Base-by-base conservation (phyloP, 1,140 invertebrate genomes). In the Ips typographus region DNA sequence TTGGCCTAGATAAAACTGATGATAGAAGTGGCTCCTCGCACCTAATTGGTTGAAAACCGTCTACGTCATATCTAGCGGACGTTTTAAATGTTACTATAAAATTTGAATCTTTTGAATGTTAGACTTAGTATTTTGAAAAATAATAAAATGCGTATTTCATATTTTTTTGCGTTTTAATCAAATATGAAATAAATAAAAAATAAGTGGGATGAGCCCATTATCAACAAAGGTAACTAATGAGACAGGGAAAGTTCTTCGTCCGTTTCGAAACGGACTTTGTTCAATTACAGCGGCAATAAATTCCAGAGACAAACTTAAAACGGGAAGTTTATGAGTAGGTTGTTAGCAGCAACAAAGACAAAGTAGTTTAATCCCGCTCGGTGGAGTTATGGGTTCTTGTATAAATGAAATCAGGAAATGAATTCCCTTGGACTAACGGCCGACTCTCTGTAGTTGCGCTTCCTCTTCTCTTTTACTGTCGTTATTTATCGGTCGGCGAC, bases 401-500 rank as follows among this genome's bases (percentile, higher is more conserved):
- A 75, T 72, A 76, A 77, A 77, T 77, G 75, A 74, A 77, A 78
- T 78, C 77, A 78, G 77, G 77, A 78, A 78, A 78, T 78, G 77
- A 78, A 78, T 77, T 77, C 77, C 76, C 76, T 77, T 77, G 75
- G 71, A 77, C 76, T 72, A 74, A 71, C 71, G 74, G 71, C 71
- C 65, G 70, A 71, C 73, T 73, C 64, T 78, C 73, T 77, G 59
- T 69, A 75, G 66, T 72, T 70, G 71, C 71, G 73, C 74, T 77
- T 77, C 77, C 75, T 77, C 70, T 72, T 43, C 72, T 74, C 72
- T 74, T 78, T 78, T 74, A 73, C 68, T 47, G 59, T 49, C 58
- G 71, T 78, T 78, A 78, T 78, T 78, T 78, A 78, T 78, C 73
- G 74, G 73, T 68, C 73, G 70, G 72, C 74, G 44, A 8, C 22